Base-by-base conservation (phyloP, 2,888 invertebrate species). In the Conchocele bisecta region DNA sequence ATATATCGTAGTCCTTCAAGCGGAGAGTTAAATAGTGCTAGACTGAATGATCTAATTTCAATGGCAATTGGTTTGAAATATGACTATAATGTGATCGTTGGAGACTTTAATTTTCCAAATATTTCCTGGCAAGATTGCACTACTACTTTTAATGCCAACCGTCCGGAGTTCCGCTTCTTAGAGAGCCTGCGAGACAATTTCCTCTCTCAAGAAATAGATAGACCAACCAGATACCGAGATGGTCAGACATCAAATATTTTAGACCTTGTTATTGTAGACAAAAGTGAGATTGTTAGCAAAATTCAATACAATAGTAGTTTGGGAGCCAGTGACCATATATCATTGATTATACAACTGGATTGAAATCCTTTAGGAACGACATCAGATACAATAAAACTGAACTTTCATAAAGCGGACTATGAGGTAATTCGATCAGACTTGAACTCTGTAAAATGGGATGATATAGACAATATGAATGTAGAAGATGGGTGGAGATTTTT, bases 31-130 rank as follows among this genome's bases (percentile, higher is more conserved):
- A 51, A 51, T 51, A 33, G 33, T 22, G 35, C 33, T 22, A 31
- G 35, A 33, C 35, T 51, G 33, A 51, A 33, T 33, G 51, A 51
- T 9, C 11, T 51, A 20, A 51, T 51, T 31, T 33, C 20, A 22
- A 31, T 31, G 33, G 33, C 51, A 33, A 35, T 51, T 51, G 13
- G 33, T 22, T 22, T 51, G 26, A 51, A 51, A 3, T 33, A 20
- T 51, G 51, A 51, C 33, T 51, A 51, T 31, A 51, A 31, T 20
- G 51, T 51, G 17, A 7, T 51, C 11, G 33, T 51, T 20, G 51
- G 51, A 51, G 51, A 51, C 22, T 51, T 51, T n/a, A 51, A 51
- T 51, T 51, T 33, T 51, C 51, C 51, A n/a, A 9, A n/a, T 17
- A 51, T 51, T n/a, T 7, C 51, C 20, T 51, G 51, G 51, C 9